Percentiles rank a stretch among this genome's conserved stretches.
Conservation (phyloP, 92 coral and sea anemone genomes). For the Actinostola sp. region DNA sequence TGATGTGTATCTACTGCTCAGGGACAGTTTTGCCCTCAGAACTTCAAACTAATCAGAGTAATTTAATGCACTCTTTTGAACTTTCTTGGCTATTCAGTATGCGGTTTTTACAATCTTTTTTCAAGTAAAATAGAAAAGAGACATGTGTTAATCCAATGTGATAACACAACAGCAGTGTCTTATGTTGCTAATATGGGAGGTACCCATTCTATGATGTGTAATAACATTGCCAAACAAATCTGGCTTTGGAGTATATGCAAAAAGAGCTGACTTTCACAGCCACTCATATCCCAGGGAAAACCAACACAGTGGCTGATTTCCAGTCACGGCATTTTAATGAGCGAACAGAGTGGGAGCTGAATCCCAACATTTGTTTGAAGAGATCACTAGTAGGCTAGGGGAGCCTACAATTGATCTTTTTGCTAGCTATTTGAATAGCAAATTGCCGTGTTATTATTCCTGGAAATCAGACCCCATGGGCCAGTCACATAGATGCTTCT, state of each 20-base stretch:
- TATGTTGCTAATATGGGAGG: slow-evolving; percentile 49
- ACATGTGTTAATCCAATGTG: slow-evolving; percentile 50
- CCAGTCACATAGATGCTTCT: slow-evolving; percentile 46
- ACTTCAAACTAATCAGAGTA: slow-evolving; percentile 24
- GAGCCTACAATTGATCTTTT: too few relatives aligned
- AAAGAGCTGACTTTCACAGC: slow-evolving; percentile 46
- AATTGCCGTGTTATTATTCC: slow-evolving; percentile 5
- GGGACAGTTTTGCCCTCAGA: slow-evolving; percentile 48
- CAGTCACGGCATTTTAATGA: slow-evolving; percentile 37
- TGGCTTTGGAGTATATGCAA: slow-evolving; percentile 37
- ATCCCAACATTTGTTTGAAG: slow-evolving; percentile 22
- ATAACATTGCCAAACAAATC: slow-evolving; percentile 35
- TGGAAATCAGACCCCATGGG: slow-evolving; percentile 53
- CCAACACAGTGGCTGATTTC: slow-evolving; percentile 40
- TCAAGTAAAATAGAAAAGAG: slow-evolving; percentile 21
- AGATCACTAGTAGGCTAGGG: slow-evolving; percentile 10
- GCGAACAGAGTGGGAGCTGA: slow-evolving; percentile 39
- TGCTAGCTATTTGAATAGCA: too few relatives aligned
- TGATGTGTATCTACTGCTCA: slow-evolving; percentile 23
- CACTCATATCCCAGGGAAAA: slow-evolving; percentile 57
- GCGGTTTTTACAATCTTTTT: slow-evolving; percentile 45
- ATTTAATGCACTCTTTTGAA: slow-evolving; percentile 52
- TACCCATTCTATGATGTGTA: slow-evolving; percentile 47
- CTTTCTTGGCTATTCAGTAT: slow-evolving; percentile 49
- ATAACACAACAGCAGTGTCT: slow-evolving; percentile 50